Evolutionary conservation across 2,888 invertebrate genomes (phyloP), one percentile per base, ranked within the genome.

Genomic region (Sphaerophoria taeniata): DNA sequence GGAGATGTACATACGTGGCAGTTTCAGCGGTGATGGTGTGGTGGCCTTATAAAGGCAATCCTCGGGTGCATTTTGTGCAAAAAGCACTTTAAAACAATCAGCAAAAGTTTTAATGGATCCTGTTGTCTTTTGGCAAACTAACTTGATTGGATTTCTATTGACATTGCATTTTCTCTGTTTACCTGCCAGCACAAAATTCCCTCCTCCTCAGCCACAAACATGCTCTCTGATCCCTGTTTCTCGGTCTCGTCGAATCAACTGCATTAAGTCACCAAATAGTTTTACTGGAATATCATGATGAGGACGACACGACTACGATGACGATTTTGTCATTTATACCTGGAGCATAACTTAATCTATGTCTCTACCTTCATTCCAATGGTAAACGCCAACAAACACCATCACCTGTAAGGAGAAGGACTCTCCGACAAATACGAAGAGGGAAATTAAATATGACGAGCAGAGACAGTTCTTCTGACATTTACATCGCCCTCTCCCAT

Each of bases 121-220:
- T 85, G 85, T 85, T 85, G 85, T 85, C 85, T 85, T 85, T 76
- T 70, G 69, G 81, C 81, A 85, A 85, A 85, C 85, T 85, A 85
- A 85, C 80, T 85, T 85, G 85, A 85, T 85, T 85, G 85, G 85
- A 85, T 85, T 85, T 85, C 80, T 85, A 85, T 85, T 85, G 85
- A 81, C 85, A 85, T 77, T 85, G 85, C 85, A 85, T 85, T 85
- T 85, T 85, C 85, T 77, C 24, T 85, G 85, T 85, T 85, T 85
- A 85, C 85, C 85, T 77, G 73, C 39, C 12, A 72, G 58, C 69
- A 73, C 55, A 16, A 49, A 9, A 14, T n/a, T n/a, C 6, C 6
- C 0, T n/a, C 0, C n/a, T 9, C 12, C 43, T 56, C 33, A 33
- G 5, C 12, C 34, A 34, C 4, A 6, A 43, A 47, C 39, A 7